Evolutionary conservation across 2,888 invertebrate genomes (phyloP), one percentile per base, ranked within the genome.

Genomic region (Drosophila demipolita): DNA sequence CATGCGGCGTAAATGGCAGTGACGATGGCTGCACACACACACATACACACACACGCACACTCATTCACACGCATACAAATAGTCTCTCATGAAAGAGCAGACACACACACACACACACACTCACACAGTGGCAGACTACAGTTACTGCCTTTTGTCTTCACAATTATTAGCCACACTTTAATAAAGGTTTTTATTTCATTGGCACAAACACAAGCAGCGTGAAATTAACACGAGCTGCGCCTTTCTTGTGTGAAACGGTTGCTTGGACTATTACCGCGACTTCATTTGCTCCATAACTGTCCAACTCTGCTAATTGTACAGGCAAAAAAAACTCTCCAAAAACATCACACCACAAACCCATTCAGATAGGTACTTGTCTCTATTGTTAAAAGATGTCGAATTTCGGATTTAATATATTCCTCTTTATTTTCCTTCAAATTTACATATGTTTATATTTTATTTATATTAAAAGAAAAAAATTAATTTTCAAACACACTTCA

Each of bases 101-200:
- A 36, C 17, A 33, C 54, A 49, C 26, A 59, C 40, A 57, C 26
- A 54, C 48, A 64, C 45, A 33, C 50, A 40, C 42, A 26, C 12
- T 23, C 42, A 61, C 23, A 40, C 36, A 36, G 20, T 26, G 36
- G n/a, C 55, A 49, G 49, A 12, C 17, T 26, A 45, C 49, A 63
- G 53, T 63, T 58, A 66, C 45, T 52, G 66, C 58, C 66, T 68
- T 69, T 67, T 72, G 75, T 73, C 81, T 69, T 64, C 58, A 73
- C 67, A 76, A 70, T 81, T 82, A 79, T 82, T 81, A 79, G 81
- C 72, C 68, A 52, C 66, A 71, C 72, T 74, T 72, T 73, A 83
- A 82, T 82, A 71, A 78, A 69, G 70, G 73, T 69, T 82, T 83
- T 83, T 79, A 82, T 79, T 81, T 79, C 76, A 82, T 72, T 72